Evolutionary conservation across 1,140 invertebrate genomes (phyloP), one percentile per base, ranked within the genome.

Genomic region (Megalonaias nervosa): DNA sequence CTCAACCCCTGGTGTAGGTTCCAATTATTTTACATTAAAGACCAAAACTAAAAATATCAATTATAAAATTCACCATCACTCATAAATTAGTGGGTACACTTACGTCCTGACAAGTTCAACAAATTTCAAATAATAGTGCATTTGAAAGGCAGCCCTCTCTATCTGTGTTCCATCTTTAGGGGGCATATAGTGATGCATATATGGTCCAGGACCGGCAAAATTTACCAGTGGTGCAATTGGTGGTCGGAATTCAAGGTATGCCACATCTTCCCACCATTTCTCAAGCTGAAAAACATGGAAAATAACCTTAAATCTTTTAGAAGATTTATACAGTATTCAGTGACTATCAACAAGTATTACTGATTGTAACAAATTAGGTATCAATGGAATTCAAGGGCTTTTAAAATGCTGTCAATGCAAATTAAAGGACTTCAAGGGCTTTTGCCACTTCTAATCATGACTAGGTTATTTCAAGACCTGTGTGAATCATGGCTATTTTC

Each of bases 261-360:
- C 90, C 71, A 81, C 79, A 62, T 91, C 84, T 68, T 87, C 82
- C 91, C 91, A 92, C 91, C 91, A 92, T 76, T 86, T 81, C 64
- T 88, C 89, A 17, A 92, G 83, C 91, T 91, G 74, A 31, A 82
- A 79, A 62, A 23, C 21, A 19, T 19, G 17, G 17, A 62, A 23
- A 62, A 23, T 62, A 62, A 11, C 60, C 19, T 19, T 62, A n/a
- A 19, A n/a, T 62, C 19, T n/a, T 62, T 62, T 62, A 48, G 21
- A 15, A 67, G 48, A 55, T 55, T n/a, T n/a, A 15, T 67, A 67
- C 9, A 19, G 6, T 62, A 62, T 62, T n/a, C 60, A 62, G 9
- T n/a, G 9, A n/a, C 6, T 23, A 62, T 62, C 4, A 62, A 23
- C 19, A 62, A 62, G 19, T n/a, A 62, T 62, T 62, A 19, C 6